A percentile compares a stretch with the other conserved stretches of the same genome.
Evolutionary conservation across 2,888 invertebrate genomes (phyloP).

Genomic region (Lordiphosa fenestrarum): DNA sequence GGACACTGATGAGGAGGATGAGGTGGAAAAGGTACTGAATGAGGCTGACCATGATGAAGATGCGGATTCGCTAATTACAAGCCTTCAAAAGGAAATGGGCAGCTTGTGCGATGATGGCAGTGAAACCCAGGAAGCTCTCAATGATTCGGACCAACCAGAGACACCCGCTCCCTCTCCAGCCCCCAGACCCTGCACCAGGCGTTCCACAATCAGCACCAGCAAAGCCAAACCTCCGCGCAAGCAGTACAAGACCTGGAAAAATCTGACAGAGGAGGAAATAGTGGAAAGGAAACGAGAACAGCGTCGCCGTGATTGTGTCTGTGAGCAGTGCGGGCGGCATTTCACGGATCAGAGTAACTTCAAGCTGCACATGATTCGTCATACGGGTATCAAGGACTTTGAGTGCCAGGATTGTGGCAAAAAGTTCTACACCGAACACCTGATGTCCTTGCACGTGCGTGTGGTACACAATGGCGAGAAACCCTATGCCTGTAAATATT

Average conservation of each 20-base stretch:
- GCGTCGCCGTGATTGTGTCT: conserved; percentile 47
- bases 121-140: conserved; percentile 13
- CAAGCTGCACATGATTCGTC: conserved; percentile 56
- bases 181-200: no score
- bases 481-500: conserved; percentile 73
- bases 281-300: conserved; percentile 44
- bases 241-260: conserved; percentile 50
- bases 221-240: conserved; percentile 1
- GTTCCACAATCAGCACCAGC: background rate
- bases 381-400: conserved; percentile 51
- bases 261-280: conserved; percentile 48
- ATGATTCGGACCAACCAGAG: conserved; percentile 5
- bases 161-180: background rate
- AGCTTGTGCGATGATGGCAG: conserved; percentile 20
- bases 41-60: conserved; percentile 13
- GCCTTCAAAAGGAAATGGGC: conserved; percentile 24
- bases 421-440: conserved; percentile 51
- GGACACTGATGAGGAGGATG: conserved; percentile 7
- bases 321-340: conserved; percentile 57
- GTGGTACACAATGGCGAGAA: conserved; percentile 74
- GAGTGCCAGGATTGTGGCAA: conserved; percentile 40
- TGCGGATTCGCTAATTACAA: conserved; percentile 16
- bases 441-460: conserved; percentile 46
- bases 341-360: conserved; percentile 64
- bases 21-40: background rate